Evolutionary conservation across 2,113 vertebrate species (phyloP).

Genomic region (Megalops atlanticus): DNA sequence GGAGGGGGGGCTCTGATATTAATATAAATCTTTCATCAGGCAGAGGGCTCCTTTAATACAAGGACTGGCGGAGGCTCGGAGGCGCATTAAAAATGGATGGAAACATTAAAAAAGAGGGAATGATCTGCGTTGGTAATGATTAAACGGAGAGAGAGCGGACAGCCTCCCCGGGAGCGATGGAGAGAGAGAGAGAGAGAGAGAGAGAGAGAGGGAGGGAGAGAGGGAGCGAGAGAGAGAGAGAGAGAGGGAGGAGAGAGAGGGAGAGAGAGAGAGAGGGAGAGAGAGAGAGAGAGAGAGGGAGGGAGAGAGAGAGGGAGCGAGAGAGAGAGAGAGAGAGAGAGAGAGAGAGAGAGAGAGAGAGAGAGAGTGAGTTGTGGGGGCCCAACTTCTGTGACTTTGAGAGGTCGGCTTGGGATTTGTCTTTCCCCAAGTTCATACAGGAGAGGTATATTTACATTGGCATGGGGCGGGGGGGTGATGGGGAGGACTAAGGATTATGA

Average conservation of each 20-base stretch:
- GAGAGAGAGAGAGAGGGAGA: no score
- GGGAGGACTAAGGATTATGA: no score
- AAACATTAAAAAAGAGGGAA: constrained; percentile 30
- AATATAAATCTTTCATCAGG: constrained; percentile 35
- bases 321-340: background rate
- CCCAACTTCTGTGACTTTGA: background rate
- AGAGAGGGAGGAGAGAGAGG: no score
- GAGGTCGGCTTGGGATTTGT: background rate
- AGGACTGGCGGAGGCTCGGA: background rate
- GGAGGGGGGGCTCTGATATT: no score
- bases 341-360: no score
- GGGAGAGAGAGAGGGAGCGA: background rate
- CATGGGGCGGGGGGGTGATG: background rate
- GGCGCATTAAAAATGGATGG: constrained; percentile 43
- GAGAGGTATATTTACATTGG: background rate
- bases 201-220: no score
- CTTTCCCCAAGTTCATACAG: background rate
- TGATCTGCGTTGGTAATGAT: background rate
- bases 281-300: background rate
- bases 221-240: no score
- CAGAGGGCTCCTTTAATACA: constrained; percentile 23
- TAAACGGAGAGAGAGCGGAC: background rate
- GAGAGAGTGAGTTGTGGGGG: no score
- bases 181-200: no score
- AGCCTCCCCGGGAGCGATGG: background rate